A percentile compares a stretch with the other conserved stretches of the same genome.
These are phyloP conservation scores for Hemithea aestivaria DNA, from an alignment of 2,888 invertebrate species.

Conservation along the genomic window DNA sequence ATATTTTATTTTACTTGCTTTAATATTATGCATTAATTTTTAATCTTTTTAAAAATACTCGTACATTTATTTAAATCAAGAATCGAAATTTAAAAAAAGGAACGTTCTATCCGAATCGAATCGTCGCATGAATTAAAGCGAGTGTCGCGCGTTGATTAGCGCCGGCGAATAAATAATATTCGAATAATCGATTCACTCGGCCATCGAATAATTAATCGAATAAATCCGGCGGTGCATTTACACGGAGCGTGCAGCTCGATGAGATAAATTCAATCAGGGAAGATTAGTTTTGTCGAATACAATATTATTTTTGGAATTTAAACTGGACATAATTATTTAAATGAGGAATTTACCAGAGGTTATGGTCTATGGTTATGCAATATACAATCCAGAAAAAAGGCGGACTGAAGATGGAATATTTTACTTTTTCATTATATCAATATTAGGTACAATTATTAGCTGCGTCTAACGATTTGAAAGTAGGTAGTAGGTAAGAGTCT, in stretches of 20 bases:
- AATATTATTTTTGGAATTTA: constrained; percentile 2
- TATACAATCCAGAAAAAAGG: no score
- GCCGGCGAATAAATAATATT: constrained; percentile 65
- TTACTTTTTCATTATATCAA: no score
- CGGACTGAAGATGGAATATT: no score
- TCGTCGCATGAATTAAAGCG: constrained; percentile 55
- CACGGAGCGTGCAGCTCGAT: neutral
- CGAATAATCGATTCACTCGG: constrained; percentile 39
- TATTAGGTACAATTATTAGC: no score
- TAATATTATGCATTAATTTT: neutral
- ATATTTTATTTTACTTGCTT: neutral
- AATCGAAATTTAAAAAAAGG: constrained; percentile 25
- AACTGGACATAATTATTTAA: constrained; percentile 1
- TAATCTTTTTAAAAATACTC: no score
- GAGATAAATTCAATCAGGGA: constrained; percentile 8
- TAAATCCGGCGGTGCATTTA: constrained; percentile 31
- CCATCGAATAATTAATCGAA: constrained; percentile 53
- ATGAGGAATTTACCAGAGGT: no score
- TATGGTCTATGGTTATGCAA: no score
- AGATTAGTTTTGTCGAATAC: constrained; percentile 13
- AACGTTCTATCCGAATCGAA: constrained; percentile 41
- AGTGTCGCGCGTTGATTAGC: constrained; percentile 62
- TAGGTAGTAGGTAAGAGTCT: no score
- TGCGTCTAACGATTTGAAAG: no score
- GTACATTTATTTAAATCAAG: neutral